Conservation (phyloP, 2,888 invertebrate genomes). For the Camponotus fellah region DNA sequence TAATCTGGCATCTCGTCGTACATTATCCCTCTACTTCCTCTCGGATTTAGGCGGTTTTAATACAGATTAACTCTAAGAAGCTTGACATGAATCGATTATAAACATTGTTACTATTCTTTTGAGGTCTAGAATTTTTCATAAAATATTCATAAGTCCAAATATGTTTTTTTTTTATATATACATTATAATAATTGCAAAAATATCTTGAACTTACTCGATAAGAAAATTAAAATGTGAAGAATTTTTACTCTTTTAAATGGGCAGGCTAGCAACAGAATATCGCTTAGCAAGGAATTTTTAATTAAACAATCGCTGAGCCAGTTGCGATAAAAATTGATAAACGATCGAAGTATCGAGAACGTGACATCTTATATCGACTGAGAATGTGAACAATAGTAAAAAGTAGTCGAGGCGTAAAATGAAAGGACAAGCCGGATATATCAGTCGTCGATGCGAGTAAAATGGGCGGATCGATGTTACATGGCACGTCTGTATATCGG, state of each 20-base stretch:
- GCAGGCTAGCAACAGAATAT: background rate
- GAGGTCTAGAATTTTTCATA: background rate
- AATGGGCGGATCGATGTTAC: constrained; percentile 44
- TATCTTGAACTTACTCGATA: background rate
- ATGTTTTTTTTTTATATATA: background rate
- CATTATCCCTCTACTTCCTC: background rate
- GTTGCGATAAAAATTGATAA: constrained; percentile 30
- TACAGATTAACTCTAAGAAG: background rate
- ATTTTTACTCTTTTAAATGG: background rate
- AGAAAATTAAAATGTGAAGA: background rate
- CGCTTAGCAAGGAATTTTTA: background rate
- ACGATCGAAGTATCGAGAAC: background rate
- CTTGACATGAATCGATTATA: background rate
- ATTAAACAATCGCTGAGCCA: constrained; percentile 14
- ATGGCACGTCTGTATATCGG: constrained; percentile 24
- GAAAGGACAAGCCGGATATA: constrained; percentile 3
- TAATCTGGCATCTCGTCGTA: background rate
- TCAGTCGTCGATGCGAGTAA: constrained; percentile 28
- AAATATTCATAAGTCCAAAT: background rate
- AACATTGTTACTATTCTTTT: background rate
- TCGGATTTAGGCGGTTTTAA: background rate
- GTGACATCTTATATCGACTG: constrained; percentile 20
- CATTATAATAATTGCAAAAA: background rate
- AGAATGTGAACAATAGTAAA: constrained; percentile 36
- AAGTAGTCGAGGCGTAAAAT: constrained; percentile 11